Evolutionary conservation across 2,888 invertebrate genomes (phyloP).

Genomic region (Nemoura dubitans): DNA sequence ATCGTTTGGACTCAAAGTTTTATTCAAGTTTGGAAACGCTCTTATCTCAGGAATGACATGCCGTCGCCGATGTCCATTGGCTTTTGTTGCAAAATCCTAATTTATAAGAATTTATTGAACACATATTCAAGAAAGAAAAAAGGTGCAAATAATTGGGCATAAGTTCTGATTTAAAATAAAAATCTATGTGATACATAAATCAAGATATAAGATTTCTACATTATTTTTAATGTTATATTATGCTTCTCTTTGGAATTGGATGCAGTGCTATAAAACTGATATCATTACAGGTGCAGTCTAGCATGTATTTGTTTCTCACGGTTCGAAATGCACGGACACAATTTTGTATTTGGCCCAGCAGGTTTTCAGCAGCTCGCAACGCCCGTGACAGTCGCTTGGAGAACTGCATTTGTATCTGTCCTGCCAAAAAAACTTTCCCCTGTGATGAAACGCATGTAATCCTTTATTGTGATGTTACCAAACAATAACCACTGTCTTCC

Average conservation of each 20-base stretch:
- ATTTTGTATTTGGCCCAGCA: neutral
- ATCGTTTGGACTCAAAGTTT: too few relatives aligned
- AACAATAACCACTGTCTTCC: constrained; percentile 12
- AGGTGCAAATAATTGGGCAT: neutral
- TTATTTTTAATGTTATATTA: neutral
- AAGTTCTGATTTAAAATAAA: neutral
- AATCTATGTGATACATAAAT: neutral
- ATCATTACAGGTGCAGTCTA: neutral
- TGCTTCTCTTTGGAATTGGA: neutral
- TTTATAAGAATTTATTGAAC: neutral
- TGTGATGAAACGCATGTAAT: neutral
- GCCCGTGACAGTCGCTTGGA: neutral
- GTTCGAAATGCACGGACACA: neutral
- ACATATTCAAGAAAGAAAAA: neutral
- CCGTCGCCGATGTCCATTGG: neutral
- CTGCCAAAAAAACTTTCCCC: constrained; percentile 2
- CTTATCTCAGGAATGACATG: too few relatives aligned
- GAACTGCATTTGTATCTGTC: neutral
- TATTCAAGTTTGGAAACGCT: too few relatives aligned
- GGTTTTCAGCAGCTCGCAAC: neutral
- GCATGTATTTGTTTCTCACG: neutral
- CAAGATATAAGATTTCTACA: neutral
- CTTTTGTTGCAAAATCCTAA: neutral
- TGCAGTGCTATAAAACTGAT: neutral
- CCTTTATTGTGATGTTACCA: constrained; percentile 12